Evolutionary conservation across 1,140 invertebrate genomes (phyloP).

Genomic region (Coenobita brevimanus): DNA sequence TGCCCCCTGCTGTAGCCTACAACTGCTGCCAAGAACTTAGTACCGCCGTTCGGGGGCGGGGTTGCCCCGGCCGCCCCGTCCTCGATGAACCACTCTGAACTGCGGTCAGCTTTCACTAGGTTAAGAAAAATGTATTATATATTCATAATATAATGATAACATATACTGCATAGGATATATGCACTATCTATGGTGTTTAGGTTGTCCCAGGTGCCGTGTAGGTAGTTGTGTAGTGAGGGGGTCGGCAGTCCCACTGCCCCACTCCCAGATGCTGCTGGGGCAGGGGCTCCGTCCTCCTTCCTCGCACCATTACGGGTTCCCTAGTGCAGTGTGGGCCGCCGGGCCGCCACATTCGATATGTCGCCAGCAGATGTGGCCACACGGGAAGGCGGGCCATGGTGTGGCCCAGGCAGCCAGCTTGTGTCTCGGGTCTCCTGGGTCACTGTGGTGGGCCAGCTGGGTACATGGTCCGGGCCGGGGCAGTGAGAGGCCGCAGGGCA

Average conservation of each 20-base stretch:
- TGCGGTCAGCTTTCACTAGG: constrained; percentile 68
- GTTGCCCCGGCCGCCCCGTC: constrained; percentile 41
- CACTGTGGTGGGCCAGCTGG: too few species aligned
- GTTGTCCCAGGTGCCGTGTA: constrained; percentile 56
- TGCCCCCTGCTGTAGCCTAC: constrained; percentile 47
- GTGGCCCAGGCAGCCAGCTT: too few species aligned
- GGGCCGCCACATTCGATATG: not conserved
- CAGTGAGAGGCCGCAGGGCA: too few species aligned
- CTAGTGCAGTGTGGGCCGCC: constrained; percentile 26
- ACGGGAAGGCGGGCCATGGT: too few species aligned
- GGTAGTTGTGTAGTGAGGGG: constrained; percentile 36
- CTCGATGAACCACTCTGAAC: constrained; percentile 57
- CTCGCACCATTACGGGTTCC: constrained; percentile 49
- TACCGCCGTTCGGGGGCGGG: constrained; percentile 49
- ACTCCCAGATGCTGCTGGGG: not conserved
- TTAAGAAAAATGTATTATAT: constrained; percentile 59
- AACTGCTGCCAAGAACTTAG: constrained; percentile 46
- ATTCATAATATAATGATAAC: constrained; percentile 66
- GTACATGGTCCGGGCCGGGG: too few species aligned
- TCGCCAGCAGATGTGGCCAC: too few species aligned
- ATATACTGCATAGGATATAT: constrained; percentile 68
- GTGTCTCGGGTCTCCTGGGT: too few species aligned
- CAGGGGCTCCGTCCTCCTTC: constrained; percentile 26
- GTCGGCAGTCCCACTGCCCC: constrained; percentile 18
- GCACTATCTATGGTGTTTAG: constrained; percentile 68